Evolutionary conservation across 2,888 invertebrate species (phyloP).

Genomic region (Morpho achilles): DNA sequence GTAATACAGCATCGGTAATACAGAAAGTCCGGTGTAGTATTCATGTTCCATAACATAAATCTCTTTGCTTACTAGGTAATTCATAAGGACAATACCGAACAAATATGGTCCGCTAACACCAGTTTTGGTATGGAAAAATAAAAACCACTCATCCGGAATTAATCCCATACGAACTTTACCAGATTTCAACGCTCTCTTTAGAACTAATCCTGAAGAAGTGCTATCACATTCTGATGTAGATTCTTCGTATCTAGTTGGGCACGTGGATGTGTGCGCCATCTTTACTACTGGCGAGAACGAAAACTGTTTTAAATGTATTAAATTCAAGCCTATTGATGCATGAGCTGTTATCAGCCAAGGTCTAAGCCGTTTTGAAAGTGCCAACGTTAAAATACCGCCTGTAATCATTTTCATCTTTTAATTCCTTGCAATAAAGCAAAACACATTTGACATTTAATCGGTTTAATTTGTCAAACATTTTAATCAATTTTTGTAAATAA

Average conservation of each 20-base stretch:
- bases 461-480: too few relatives aligned
- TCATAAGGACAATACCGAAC: slow-evolving; percentile 86
- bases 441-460: too few relatives aligned
- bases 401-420: not conserved
- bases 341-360: too few relatives aligned
- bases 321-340: not conserved
- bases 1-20: slow-evolving; percentile 79
- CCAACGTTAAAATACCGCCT: too few relatives aligned
- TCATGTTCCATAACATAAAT: slow-evolving; percentile 95
- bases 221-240: not conserved
- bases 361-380: too few relatives aligned
- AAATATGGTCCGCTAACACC: slow-evolving; percentile 93
- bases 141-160: slow-evolving; percentile 80
- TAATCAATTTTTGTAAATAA: too few relatives aligned
- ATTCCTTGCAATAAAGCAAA: too few relatives aligned
- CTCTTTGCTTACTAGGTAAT: slow-evolving; percentile 95
- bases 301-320: not conserved
- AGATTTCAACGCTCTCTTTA: slow-evolving; percentile 40
- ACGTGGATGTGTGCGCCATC: not conserved
- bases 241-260: slow-evolving; percentile 1
- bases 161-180: slow-evolving; percentile 79
- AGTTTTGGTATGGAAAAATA: slow-evolving; percentile 94
- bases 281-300: not conserved
- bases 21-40: slow-evolving; percentile 87
- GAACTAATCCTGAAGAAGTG: slow-evolving; percentile 1